Conservation (phyloP, 2,888 invertebrate species). For the Lasioglossum figueresi region DNA sequence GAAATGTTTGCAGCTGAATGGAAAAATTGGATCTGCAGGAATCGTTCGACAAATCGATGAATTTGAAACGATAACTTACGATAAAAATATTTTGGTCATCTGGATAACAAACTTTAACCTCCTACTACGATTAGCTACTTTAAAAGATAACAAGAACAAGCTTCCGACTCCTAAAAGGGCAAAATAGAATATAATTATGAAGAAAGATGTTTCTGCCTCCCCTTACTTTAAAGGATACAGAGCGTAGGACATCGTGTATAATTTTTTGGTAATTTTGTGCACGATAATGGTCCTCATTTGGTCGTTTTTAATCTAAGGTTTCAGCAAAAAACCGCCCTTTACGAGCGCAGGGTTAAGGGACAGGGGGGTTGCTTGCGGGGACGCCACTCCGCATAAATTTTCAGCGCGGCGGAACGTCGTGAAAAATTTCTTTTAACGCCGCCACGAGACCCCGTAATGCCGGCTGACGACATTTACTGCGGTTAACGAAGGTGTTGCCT, state of each 20-base stretch:
- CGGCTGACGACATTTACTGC: slow-evolving; percentile 54
- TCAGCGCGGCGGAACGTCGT: slow-evolving; percentile 14
- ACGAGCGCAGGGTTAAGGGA: not conserved
- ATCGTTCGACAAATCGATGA: not conserved
- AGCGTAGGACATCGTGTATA: not conserved
- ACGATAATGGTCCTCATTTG: not conserved
- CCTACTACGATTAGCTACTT: not conserved
- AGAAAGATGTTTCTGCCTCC: not conserved
- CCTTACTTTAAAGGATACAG: not conserved
- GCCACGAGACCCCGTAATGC: slow-evolving; percentile 52
- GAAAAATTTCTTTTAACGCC: slow-evolving; percentile 47
- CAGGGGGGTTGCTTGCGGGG: slow-evolving; percentile 22
- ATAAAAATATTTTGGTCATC: not conserved
- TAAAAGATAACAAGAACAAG: not conserved
- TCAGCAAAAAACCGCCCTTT: not conserved
- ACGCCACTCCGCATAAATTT: slow-evolving; percentile 53
- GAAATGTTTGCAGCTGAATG: not conserved
- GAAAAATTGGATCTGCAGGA: not conserved
- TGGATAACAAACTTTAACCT: not conserved
- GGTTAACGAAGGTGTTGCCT: slow-evolving; percentile 53
- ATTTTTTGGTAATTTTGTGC: not conserved
- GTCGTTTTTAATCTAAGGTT: not conserved
- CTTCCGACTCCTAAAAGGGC: not conserved
- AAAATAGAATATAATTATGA: too few species aligned
- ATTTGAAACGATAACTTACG: not conserved